Percentiles rank a stretch among this genome's conserved stretches.
These are phyloP conservation scores for Invenusta paracnida DNA, from an alignment of 2,888 invertebrate species.

Conservation along the genomic window DNA sequence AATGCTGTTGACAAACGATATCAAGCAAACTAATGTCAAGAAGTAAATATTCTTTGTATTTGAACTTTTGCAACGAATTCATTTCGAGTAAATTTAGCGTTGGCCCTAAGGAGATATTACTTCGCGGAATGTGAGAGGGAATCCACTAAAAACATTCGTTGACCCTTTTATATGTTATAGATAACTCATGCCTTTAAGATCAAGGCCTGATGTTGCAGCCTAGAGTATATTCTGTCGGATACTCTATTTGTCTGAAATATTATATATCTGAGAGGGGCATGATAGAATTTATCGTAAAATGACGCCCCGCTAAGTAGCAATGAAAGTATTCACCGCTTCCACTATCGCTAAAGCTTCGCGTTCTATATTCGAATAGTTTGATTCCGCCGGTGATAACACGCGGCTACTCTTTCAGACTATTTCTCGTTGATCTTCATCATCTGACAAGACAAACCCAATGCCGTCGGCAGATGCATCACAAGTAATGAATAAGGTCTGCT, in stretches of 20 bases:
- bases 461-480: background rate
- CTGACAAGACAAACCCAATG: background rate
- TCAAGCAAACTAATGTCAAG: background rate
- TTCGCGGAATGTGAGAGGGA: background rate
- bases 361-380: background rate
- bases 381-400: background rate
- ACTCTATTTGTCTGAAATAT: background rate
- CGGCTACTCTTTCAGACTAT: background rate
- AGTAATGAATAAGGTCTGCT: background rate
- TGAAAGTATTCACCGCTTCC: slow-evolving; percentile 5
- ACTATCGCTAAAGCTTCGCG: background rate
- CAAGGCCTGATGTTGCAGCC: background rate
- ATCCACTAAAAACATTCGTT: background rate
- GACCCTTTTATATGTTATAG: too few relatives aligned
- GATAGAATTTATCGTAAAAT: slow-evolving; percentile 3
- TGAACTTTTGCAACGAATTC: slow-evolving; percentile 1
- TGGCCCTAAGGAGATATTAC: background rate
- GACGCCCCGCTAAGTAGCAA: slow-evolving; percentile 20
- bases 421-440: background rate
- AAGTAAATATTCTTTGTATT: background rate
- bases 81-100: background rate
- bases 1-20: background rate
- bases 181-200: background rate
- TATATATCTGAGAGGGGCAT: slow-evolving; percentile 6
- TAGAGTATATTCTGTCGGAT: slow-evolving; percentile 23